phyloP scores from a whole-genome alignment of 1,140 invertebrate species.

The Riptortus pedestris region DNA sequence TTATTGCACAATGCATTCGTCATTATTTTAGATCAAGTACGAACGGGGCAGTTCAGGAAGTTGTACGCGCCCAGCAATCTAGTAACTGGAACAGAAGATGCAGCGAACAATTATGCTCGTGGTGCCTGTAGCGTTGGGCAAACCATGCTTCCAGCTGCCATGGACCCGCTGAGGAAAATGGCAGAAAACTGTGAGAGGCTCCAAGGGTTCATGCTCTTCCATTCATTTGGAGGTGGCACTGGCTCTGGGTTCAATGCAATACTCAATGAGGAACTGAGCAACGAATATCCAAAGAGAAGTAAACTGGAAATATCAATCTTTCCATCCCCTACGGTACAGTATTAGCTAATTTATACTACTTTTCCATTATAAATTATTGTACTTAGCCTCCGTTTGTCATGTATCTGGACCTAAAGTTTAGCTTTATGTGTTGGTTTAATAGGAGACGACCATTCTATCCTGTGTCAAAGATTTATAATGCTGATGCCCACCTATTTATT shows the following conservation, averaged over 20 bases:
- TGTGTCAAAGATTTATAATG: no score
- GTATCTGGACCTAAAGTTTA: neutral
- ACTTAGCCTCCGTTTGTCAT: neutral
- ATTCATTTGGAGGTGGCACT: constrained; percentile 60
- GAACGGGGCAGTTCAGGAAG: constrained; percentile 48
- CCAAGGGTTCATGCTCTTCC: constrained; percentile 66
- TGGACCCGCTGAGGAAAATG: constrained; percentile 47
- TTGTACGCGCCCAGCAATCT: constrained; percentile 49
- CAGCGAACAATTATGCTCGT: constrained; percentile 46
- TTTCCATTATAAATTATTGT: neutral
- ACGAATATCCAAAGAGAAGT: constrained; percentile 55
- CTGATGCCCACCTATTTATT: no score
- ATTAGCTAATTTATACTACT: no score
- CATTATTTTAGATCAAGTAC: constrained; percentile 55
- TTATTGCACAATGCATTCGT: no score
- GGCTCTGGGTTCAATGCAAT: constrained; percentile 55
- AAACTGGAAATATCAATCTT: constrained; percentile 62
- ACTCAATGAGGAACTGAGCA: constrained; percentile 50
- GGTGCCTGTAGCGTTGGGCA: constrained; percentile 74
- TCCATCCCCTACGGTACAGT: constrained; percentile 35
- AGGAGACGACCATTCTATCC: no score
- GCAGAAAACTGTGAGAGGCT: constrained; percentile 66
- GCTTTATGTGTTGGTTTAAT: neutral
- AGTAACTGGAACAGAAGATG: constrained; percentile 50
- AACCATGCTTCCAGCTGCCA: constrained; percentile 55